phyloP scores from a whole-genome alignment of 2,888 invertebrate species.

The Junonia oenone region DNA sequence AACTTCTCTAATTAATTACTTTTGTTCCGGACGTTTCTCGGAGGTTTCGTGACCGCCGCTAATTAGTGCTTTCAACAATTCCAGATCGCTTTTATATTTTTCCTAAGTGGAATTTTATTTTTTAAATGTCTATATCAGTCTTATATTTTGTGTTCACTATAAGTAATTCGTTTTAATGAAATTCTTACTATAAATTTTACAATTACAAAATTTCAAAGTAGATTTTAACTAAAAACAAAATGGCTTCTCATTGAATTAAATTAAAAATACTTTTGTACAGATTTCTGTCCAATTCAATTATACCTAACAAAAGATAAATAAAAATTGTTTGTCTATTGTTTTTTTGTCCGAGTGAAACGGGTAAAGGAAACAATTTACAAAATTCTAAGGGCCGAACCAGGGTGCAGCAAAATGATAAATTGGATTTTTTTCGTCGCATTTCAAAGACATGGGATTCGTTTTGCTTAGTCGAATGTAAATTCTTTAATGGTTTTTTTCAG shows the following conservation, averaged over 20 bases:
- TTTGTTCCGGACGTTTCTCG: slow-evolving; percentile 2
- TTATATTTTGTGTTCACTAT: neutral
- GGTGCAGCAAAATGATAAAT: neutral
- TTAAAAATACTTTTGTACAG: neutral
- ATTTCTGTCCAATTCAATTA: neutral
- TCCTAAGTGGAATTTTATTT: neutral
- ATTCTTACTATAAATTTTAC: no score
- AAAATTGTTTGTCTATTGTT: neutral
- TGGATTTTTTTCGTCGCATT: neutral
- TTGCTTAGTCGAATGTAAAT: neutral
- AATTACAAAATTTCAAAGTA: no score
- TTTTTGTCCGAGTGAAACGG: neutral
- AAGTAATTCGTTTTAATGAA: neutral
- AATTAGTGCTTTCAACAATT: slow-evolving; percentile 14
- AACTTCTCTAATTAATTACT: slow-evolving; percentile 3
- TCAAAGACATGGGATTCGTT: neutral
- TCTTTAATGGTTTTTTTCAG: no score
- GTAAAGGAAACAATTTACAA: neutral
- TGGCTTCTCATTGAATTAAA: neutral
- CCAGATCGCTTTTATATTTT: slow-evolving; percentile 7
- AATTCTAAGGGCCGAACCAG: neutral
- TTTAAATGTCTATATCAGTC: neutral
- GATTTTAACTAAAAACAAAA: no score
- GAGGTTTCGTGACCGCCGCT: slow-evolving; percentile 5
- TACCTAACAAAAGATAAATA: neutral